A percentile compares a stretch with the other conserved stretches of the same genome.
Evolutionary conservation across 2,888 invertebrate genomes (phyloP).

Genomic region (Brachyptera risi): DNA sequence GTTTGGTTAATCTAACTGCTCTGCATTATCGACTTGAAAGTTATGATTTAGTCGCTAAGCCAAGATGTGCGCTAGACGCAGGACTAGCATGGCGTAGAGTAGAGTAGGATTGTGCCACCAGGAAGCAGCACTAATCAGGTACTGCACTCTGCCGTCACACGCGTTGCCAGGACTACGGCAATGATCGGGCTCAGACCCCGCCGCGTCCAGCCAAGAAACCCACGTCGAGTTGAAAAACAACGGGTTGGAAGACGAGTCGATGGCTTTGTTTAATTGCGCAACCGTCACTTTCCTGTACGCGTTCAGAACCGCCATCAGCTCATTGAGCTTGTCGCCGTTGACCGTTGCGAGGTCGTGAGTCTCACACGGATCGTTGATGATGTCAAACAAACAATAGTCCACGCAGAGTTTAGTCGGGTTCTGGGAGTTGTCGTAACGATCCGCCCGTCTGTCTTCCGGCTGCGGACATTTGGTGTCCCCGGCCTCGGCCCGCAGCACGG

Average conservation of each 20-base stretch:
- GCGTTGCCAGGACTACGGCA: no score
- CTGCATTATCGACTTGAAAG: no score
- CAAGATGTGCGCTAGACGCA: no score
- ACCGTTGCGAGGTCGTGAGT: slow-evolving; percentile 30
- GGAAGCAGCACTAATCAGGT: no score
- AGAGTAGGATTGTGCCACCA: no score
- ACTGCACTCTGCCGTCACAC: no score
- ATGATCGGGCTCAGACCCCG: not conserved
- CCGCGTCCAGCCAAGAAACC: slow-evolving; percentile 29
- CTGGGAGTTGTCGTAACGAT: no score
- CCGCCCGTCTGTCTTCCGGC: not conserved
- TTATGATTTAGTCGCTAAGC: no score
- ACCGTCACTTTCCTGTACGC: slow-evolving; percentile 6
- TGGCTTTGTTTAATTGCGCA: slow-evolving; percentile 21
- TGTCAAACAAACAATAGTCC: slow-evolving; percentile 33
- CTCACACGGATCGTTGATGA: slow-evolving; percentile 36
- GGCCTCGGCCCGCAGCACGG: no score
- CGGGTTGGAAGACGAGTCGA: slow-evolving; percentile 25
- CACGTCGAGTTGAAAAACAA: slow-evolving; percentile 25
- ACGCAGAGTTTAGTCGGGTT: not conserved
- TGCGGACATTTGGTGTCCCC: no score
- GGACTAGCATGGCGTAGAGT: no score
- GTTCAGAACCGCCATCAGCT: slow-evolving; percentile 9
- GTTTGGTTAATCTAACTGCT: no score
- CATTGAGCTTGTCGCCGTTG: slow-evolving; percentile 21